Evolutionary conservation across 2,888 invertebrate species (phyloP).

Genomic region (Prostheceraeus crozeri): DNA sequence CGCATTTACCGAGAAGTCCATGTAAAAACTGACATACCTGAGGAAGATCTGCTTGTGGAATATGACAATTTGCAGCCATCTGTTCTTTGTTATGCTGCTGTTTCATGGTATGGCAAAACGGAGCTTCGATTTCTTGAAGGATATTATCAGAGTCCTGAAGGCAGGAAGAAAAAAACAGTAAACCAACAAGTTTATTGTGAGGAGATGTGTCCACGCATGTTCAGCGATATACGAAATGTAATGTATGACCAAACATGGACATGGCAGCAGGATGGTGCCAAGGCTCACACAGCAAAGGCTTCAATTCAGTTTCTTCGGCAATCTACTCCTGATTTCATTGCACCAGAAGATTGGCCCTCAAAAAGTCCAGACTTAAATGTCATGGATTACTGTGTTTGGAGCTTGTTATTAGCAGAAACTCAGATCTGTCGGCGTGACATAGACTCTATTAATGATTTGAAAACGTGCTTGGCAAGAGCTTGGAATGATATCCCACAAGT

Average conservation of each 20-base stretch:
- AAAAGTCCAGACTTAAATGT: constrained; percentile 17
- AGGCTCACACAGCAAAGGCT: constrained; percentile 10
- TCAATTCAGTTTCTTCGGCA: constrained; percentile 11
- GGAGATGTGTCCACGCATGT: constrained; percentile 9
- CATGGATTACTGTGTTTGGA: constrained; percentile 15
- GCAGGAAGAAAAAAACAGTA: constrained; percentile 16
- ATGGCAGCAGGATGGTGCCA: constrained; percentile 21
- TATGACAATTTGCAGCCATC: constrained; percentile 1
- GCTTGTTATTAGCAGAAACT: too few relatives aligned
- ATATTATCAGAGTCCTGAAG: too few relatives aligned
- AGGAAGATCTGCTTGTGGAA: constrained; percentile 9
- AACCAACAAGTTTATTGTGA: constrained; percentile 9
- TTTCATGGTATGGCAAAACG: constrained; percentile 23
- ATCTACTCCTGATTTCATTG: constrained; percentile 16
- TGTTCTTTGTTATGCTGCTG: constrained; percentile 20
- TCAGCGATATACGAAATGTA: neutral
- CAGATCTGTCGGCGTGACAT: too few relatives aligned
- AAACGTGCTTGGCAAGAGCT: too few relatives aligned
- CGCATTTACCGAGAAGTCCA: constrained; percentile 13
- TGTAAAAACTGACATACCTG: constrained; percentile 24
- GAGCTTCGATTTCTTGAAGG: constrained; percentile 5
- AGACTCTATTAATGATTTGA: too few relatives aligned
- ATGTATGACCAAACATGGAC: constrained; percentile 15
- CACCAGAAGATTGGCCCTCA: constrained; percentile 13
- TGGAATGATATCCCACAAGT: too few relatives aligned